A percentile compares a stretch with the other conserved stretches of the same genome.
Evolutionary conservation across 1,140 invertebrate genomes (phyloP).

Genomic region (Potamilus streckersoni): DNA sequence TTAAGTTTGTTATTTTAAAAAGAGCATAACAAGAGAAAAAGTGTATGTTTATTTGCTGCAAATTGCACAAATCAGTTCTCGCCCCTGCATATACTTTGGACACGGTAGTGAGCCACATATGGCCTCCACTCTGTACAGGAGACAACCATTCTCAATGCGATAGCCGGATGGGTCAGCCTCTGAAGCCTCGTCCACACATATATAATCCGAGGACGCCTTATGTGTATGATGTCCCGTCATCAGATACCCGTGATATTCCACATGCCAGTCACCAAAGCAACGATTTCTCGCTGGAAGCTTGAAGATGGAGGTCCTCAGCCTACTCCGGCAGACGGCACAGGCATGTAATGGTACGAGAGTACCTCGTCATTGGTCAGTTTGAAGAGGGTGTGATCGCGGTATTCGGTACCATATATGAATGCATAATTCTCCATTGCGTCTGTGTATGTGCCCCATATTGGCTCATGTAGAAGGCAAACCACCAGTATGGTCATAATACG

Average conservation of each 20-base stretch:
- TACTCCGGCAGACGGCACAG: neutral
- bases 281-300: neutral
- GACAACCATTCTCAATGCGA: neutral
- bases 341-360: neutral
- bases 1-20: too few species aligned
- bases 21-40: too few species aligned
- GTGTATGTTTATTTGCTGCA: neutral
- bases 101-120: neutral
- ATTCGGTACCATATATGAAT: too few species aligned
- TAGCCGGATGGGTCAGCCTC: neutral
- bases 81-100: neutral
- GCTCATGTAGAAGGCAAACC: too few species aligned
- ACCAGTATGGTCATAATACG: too few species aligned
- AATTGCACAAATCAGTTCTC: neutral
- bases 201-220: neutral
- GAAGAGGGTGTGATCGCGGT: too few species aligned
- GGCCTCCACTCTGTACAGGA: neutral
- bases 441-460: too few species aligned
- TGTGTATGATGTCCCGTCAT: neutral
- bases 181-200: too few species aligned
- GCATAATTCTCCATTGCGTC: too few species aligned
- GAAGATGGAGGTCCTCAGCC: neutral
- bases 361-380: too few species aligned
- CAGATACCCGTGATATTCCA: conserved; percentile 1
- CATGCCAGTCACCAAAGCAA: neutral